phyloP scores from a whole-genome alignment of 2,888 invertebrate species.

The Plebejus melissa region DNA sequence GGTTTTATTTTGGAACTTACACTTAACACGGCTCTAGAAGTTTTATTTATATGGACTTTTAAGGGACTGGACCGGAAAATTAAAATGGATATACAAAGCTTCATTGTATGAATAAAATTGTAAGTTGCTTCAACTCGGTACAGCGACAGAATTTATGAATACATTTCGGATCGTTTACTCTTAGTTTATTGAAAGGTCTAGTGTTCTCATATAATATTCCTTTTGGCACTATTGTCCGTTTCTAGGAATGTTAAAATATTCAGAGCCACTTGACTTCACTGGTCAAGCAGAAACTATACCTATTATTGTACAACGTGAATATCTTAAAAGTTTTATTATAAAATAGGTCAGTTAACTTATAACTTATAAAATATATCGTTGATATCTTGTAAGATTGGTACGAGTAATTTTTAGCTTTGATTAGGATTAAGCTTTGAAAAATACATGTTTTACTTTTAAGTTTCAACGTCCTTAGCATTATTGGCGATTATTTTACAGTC shows the following conservation, averaged over 20 bases:
- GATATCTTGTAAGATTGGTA: too few species aligned
- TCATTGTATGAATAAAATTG: neutral
- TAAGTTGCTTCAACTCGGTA: neutral
- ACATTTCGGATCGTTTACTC: neutral
- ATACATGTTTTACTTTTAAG: too few species aligned
- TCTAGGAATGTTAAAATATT: constrained; percentile 7
- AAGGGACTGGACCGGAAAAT: too few species aligned
- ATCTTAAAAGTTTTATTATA: neutral
- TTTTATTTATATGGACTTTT: too few species aligned
- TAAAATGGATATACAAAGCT: neutral
- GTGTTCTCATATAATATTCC: neutral
- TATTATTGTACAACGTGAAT: neutral
- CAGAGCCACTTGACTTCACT: neutral
- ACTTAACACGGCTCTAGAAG: too few species aligned
- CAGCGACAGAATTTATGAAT: constrained; percentile 1
- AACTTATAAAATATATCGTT: too few species aligned
- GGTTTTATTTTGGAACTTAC: too few species aligned
- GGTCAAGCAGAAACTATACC: neutral
- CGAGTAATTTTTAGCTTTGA: too few species aligned
- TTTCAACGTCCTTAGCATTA: too few species aligned
- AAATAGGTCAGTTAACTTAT: neutral
- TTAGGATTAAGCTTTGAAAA: too few species aligned
- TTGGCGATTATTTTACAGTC: too few species aligned
- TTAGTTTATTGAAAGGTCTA: constrained; percentile 14
- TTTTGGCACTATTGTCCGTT: neutral